Percentiles rank a stretch among this genome's conserved stretches.
Evolutionary conservation across 35 echinoderm and acorn worm species (phyloP).

Genomic region (Hemicentrotus pulcherrimus): DNA sequence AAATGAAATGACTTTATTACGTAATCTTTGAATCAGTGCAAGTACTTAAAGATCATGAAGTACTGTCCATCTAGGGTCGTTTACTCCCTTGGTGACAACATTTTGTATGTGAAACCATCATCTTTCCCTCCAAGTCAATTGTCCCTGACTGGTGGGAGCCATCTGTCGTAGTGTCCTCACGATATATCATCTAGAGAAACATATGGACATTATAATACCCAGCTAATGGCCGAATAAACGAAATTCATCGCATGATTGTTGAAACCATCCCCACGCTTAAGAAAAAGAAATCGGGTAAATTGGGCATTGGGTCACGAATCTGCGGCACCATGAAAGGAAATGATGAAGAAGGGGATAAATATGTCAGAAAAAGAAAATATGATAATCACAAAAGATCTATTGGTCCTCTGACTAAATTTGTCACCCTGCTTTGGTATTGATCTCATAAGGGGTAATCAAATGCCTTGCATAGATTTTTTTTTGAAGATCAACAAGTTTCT

Average conservation of each 20-base stretch:
- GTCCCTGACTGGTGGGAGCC: not conserved
- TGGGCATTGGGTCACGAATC: not conserved
- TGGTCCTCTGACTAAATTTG: not conserved
- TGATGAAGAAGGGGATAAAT: not conserved
- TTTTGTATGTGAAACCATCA: not conserved
- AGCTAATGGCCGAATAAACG: constrained; percentile 1
- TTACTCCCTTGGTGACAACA: not conserved
- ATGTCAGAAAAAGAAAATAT: not conserved
- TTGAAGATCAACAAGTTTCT: not conserved
- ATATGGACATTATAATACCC: constrained; percentile 2
- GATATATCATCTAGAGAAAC: not conserved
- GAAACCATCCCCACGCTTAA: not conserved
- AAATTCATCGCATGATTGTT: not conserved
- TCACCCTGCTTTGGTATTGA: constrained; percentile 10
- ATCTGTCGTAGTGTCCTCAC: not conserved
- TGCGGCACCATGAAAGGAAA: not conserved
- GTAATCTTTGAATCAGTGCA: not conserved
- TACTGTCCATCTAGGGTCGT: not conserved
- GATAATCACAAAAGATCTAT: constrained; percentile 11
- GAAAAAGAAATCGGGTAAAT: not conserved
- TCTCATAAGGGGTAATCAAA: not conserved
- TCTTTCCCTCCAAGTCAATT: not conserved
- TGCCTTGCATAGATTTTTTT: not conserved
- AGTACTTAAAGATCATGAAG: not conserved
- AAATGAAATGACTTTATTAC: not conserved